Evolutionary conservation across 2,888 invertebrate genomes (phyloP).

Genomic region (Agrochola circellaris): DNA sequence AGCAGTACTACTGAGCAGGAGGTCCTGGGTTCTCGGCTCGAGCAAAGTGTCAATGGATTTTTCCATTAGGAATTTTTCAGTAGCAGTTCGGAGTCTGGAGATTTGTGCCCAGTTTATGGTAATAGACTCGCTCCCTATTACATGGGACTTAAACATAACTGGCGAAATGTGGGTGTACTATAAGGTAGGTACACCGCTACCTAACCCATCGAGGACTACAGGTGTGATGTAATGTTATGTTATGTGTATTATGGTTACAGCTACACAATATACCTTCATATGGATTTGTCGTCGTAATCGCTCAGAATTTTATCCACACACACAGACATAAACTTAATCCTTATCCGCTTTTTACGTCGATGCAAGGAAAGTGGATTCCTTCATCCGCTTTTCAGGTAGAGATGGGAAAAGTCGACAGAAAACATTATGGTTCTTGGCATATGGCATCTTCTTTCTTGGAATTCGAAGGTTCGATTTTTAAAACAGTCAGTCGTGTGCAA

Average conservation of each 20-base stretch:
- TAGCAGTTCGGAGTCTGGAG: not conserved
- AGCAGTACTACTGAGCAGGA: too few species aligned
- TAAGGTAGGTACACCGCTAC: too few species aligned
- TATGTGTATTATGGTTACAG: not conserved
- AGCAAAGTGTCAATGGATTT: too few species aligned
- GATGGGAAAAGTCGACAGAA: conserved; percentile 26
- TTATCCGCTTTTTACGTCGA: conserved; percentile 46
- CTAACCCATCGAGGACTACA: too few species aligned
- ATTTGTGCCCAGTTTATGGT: not conserved
- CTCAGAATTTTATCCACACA: conserved; percentile 16
- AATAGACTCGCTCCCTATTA: too few species aligned
- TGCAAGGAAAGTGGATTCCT: conserved; percentile 42
- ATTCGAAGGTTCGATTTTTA: not conserved
- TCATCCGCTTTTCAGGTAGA: conserved; percentile 40
- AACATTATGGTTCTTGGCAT: not conserved
- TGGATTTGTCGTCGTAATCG: conserved; percentile 22
- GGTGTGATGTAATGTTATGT: too few species aligned
- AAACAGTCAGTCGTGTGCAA: not conserved
- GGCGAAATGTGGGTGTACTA: too few species aligned
- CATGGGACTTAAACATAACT: too few species aligned
- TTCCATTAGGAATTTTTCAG: too few species aligned
- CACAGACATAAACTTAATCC: conserved; percentile 26
- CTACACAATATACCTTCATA: not conserved
- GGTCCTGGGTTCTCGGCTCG: too few species aligned
- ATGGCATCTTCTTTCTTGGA: not conserved